Conservation (phyloP, 2,797 vertebrate genomes). For the Tympanoctomys barrerae region DNA sequence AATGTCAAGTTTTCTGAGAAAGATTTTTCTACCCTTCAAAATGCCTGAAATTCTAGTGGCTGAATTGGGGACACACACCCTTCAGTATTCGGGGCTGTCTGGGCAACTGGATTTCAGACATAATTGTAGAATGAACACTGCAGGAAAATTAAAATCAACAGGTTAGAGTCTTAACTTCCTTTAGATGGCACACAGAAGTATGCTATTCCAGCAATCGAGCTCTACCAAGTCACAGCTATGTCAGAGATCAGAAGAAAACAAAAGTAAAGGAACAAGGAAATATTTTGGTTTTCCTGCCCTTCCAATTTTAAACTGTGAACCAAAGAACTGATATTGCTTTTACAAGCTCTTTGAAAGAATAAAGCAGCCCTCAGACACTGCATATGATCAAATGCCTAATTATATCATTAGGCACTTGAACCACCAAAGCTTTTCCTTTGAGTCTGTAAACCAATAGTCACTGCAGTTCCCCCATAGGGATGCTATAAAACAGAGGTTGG, state of each 20-base stretch:
- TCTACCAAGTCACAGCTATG: conserved; percentile 54
- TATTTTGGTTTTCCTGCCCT: not conserved
- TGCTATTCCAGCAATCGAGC: conserved; percentile 52
- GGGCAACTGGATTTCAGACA: conserved; percentile 9
- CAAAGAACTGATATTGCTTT: conserved; percentile 58
- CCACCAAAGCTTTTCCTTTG: conserved; percentile 59
- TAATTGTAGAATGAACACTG: conserved; percentile 30
- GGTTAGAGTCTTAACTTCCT: conserved; percentile 60
- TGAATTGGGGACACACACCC: not conserved
- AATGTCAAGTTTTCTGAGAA: not conserved
- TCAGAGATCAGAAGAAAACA: conserved; percentile 37
- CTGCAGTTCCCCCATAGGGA: not conserved
- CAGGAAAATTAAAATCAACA: not conserved
- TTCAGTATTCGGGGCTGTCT: not conserved
- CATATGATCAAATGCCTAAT: conserved; percentile 54
- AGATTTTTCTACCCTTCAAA: not conserved
- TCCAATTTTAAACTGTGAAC: conserved; percentile 56
- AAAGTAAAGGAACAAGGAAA: conserved; percentile 25
- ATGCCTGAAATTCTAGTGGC: not conserved
- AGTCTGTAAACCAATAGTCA: conserved; percentile 28
- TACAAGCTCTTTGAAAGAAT: conserved; percentile 54
- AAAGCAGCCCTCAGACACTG: not conserved
- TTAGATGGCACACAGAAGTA: conserved; percentile 1
- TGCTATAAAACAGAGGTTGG: not conserved
- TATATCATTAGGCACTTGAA: conserved; percentile 12